phyloP scores from a whole-genome alignment of 2,888 invertebrate genomes.

The Prionchulus punctatus region DNA sequence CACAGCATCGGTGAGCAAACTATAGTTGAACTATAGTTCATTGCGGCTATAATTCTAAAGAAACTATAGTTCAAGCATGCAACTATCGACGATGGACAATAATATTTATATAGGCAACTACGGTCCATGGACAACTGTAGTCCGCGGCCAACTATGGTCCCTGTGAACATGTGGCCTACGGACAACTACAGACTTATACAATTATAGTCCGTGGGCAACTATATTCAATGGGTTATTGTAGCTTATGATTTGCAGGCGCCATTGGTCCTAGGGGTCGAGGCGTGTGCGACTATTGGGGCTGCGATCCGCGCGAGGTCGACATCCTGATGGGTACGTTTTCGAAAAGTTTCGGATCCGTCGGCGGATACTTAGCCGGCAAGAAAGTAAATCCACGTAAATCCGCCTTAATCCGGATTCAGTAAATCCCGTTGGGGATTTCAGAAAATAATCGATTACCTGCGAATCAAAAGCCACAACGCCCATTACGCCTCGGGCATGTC shows the following conservation, averaged over 20 bases:
- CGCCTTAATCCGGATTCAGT: slow-evolving; percentile 7
- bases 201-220: neutral
- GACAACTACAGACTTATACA: neutral
- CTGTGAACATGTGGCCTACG: too few relatives aligned
- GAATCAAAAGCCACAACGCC: slow-evolving; percentile 62
- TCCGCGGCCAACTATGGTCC: too few relatives aligned
- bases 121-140: too few relatives aligned
- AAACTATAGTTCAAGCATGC: too few relatives aligned
- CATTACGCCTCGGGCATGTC: slow-evolving; percentile 74
- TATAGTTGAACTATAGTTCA: too few relatives aligned
- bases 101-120: too few relatives aligned
- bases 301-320: slow-evolving; percentile 67
- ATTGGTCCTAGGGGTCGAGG: slow-evolving; percentile 73
- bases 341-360: slow-evolving; percentile 91
- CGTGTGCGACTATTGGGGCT: slow-evolving; percentile 66
- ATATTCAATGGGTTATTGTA: neutral
- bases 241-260: slow-evolving; percentile 41
- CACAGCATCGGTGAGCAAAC: slow-evolving; percentile 83
- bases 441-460: slow-evolving; percentile 57
- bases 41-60: too few relatives aligned
- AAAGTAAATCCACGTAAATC: slow-evolving; percentile 43
- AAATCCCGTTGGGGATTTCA: slow-evolving; percentile 47
- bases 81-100: too few relatives aligned
- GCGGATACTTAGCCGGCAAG: slow-evolving; percentile 84
- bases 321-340: slow-evolving; percentile 93